These are phyloP conservation scores for Alentia gelatinosa DNA, from an alignment of 2,888 invertebrate genomes.

Conservation along the genomic window DNA sequence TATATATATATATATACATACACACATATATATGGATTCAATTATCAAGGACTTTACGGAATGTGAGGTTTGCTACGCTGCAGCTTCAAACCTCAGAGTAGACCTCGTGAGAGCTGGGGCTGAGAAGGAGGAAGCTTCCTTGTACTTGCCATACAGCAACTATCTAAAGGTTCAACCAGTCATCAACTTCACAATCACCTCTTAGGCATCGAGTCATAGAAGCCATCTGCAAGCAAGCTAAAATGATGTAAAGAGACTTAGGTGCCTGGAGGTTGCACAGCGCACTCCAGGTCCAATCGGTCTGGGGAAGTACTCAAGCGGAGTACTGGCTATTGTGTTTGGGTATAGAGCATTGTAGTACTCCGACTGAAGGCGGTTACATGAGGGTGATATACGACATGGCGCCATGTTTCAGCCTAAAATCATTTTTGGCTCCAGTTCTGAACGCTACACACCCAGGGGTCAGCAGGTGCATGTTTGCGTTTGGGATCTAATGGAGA, in stretches of 20 bases:
- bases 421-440: neutral
- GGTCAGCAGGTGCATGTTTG: constrained; percentile 12
- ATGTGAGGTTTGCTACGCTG: too few relatives aligned
- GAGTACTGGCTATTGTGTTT: neutral
- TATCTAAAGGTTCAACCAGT: too few relatives aligned
- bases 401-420: neutral
- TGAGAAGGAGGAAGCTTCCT: too few relatives aligned
- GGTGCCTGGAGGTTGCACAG: neutral
- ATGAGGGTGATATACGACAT: too few relatives aligned
- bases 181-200: neutral
- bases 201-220: neutral
- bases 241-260: neutral
- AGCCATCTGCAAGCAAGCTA: neutral
- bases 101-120: too few relatives aligned
- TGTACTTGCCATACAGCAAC: too few relatives aligned
- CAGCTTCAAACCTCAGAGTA: too few relatives aligned
- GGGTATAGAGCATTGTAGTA: neutral
- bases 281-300: neutral
- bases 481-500: neutral
- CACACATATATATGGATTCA: constrained; percentile 7
- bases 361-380: too few relatives aligned
- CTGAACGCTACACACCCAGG: neutral
- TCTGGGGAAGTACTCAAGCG: neutral
- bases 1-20: neutral
- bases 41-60: too few relatives aligned